Conservation (phyloP, 2,113 vertebrate genomes). For the Pristiophorus japonicus region DNA sequence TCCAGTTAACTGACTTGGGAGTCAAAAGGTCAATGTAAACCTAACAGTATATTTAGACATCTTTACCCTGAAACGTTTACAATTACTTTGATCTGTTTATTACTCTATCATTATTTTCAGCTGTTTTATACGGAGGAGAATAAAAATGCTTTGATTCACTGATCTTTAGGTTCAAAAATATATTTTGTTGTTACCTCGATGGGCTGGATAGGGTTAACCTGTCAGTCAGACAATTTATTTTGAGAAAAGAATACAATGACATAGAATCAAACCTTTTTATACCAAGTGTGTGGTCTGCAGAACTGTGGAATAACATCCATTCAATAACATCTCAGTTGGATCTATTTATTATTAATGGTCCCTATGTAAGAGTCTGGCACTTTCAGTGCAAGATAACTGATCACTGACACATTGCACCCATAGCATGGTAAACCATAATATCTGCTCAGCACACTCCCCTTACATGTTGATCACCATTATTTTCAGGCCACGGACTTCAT, state of each 20-base stretch:
- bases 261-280: slow-evolving; percentile 19
- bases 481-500: background rate
- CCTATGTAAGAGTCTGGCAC: slow-evolving; percentile 9
- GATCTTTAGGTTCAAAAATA: slow-evolving; percentile 18
- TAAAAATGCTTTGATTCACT: slow-evolving; percentile 23
- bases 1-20: slow-evolving; percentile 30
- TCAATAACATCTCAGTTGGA: slow-evolving; percentile 29
- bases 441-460: background rate
- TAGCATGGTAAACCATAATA: background rate
- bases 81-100: slow-evolving; percentile 37
- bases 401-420: background rate
- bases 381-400: slow-evolving; percentile 22
- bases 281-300: slow-evolving; percentile 33
- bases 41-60: slow-evolving; percentile 28
- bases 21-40: slow-evolving; percentile 32
- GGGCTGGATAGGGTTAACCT: slow-evolving; percentile 17
- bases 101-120: slow-evolving; percentile 35
- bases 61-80: slow-evolving; percentile 33
- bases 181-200: background rate
- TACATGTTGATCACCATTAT: background rate
- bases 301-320: slow-evolving; percentile 32
- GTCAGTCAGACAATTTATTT: slow-evolving; percentile 30
- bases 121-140: slow-evolving; percentile 3
- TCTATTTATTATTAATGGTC: slow-evolving; percentile 34
- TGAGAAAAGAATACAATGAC: slow-evolving; percentile 12